Base-by-base conservation (phyloP, 2,113 vertebrate genomes). In the Delphinus delphis region DNA sequence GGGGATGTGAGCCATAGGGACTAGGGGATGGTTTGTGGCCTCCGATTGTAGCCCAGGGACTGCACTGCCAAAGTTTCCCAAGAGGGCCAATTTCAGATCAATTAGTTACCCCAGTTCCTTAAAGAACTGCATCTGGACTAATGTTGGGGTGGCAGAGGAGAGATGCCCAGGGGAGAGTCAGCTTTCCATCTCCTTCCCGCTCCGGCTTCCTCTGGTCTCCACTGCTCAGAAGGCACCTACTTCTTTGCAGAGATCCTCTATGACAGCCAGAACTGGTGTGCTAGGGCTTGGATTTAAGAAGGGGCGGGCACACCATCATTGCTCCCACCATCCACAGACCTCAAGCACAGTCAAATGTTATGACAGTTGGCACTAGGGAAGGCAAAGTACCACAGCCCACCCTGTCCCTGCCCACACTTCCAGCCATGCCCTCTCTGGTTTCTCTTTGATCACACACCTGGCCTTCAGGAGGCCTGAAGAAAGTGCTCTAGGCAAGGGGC, bases 11-110 rank as follows among this genome's bases (percentile, higher is more conserved):
- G 58, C 36, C 13, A 0, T 12, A 4, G 1, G 5, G 36, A 4
- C 38, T 23, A 41, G 14, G 13, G 25, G 8, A 13, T 31, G 71
- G 58, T 91, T 70, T 65, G 36, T 50, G 17, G 47, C 23, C 62
- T 68, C 8, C 3, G 38, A 38, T 53, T 92, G 70, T 55, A 55
- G 65, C 9, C 60, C 71, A 5, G 41, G 28, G 11, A 70, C 44
- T 12, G 8, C 47, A 58, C 83, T 86, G 79, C 53, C 82, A 95
- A 62, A 41, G 77, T 97, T 98, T 98, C 98, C 97, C 98, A 92
- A 98, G 98, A 98, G 98, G 98, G 96, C 97, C 98, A 98, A 98
- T 99, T 99, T 98, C 98, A 99, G 99, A 99, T 99, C 99, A 99
- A 98, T 99, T 99, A 99, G 98, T 97, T 98, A 98, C 97, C 98